Conservation (phyloP, 2,797 vertebrate genomes). For the Gallinago stenura region DNA sequence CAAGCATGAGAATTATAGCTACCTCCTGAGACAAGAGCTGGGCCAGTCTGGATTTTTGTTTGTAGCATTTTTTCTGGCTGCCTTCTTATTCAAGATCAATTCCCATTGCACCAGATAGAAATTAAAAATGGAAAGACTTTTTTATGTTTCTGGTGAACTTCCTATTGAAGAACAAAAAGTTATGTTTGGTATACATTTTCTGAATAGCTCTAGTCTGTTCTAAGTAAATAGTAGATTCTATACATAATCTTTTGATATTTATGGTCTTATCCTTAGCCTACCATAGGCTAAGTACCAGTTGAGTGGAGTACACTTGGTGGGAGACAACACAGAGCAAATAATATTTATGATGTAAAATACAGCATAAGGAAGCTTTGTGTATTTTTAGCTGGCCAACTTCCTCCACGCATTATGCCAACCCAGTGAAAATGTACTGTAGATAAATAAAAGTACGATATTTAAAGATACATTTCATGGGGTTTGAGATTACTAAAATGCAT, state of each 20-base stretch:
- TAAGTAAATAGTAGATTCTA: neutral
- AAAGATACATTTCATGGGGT: neutral
- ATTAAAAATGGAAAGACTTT: neutral
- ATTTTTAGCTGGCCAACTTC: neutral
- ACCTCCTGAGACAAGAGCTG: neutral
- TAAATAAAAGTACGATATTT: neutral
- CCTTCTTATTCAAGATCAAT: neutral
- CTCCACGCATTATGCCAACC: neutral
- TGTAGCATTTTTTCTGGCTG: neutral
- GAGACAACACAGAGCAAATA: neutral
- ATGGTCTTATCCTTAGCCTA: neutral
- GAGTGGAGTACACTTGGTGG: neutral
- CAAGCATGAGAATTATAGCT: neutral
- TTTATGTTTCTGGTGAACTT: neutral
- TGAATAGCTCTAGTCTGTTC: neutral
- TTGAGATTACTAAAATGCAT: neutral
- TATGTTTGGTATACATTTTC: neutral
- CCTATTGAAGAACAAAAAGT: neutral
- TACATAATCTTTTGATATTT: neutral
- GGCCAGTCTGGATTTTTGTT: neutral
- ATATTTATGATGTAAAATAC: neutral
- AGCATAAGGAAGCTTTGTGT: neutral
- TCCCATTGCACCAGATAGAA: neutral
- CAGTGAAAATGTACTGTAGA: neutral
- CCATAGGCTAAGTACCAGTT: neutral